Evolutionary conservation across 2,797 vertebrate genomes (phyloP).

Genomic region (Gambusia yucatana): DNA sequence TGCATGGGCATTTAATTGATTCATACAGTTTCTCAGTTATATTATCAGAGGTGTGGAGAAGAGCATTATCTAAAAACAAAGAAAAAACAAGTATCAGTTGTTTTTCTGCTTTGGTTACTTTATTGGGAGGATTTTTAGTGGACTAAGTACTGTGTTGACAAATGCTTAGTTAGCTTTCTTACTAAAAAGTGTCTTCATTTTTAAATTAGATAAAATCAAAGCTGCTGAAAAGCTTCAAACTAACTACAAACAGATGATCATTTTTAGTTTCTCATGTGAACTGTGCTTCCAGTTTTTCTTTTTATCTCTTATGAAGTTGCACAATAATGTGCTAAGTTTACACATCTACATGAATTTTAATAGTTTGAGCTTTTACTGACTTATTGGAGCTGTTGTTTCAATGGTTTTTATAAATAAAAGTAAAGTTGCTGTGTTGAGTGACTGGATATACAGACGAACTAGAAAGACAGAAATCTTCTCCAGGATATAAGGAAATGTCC

Average conservation of each 20-base stretch:
- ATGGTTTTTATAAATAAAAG: neutral
- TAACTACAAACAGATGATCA: neutral
- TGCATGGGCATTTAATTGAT: neutral
- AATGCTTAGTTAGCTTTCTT: too few relatives aligned
- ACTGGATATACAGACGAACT: conserved; percentile 10
- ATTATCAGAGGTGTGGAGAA: neutral
- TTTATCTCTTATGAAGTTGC: neutral
- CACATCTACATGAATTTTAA: neutral
- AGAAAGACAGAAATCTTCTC: conserved; percentile 18
- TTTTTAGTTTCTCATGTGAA: neutral
- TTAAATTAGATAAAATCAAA: neutral
- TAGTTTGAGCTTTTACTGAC: neutral
- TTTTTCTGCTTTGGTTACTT: neutral
- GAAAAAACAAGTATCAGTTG: neutral
- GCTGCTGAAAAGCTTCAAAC: neutral
- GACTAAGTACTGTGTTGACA: neutral
- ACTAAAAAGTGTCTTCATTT: neutral
- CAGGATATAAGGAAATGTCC: conserved; percentile 31
- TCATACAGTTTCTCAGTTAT: neutral
- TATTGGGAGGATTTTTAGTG: neutral
- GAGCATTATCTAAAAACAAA: neutral
- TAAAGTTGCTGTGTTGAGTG: conserved; percentile 28
- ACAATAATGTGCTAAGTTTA: neutral
- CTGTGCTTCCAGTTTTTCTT: neutral
- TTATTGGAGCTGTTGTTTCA: neutral